Evolutionary conservation across 1,140 invertebrate species (phyloP).

Genomic region (Plutomurus gul): DNA sequence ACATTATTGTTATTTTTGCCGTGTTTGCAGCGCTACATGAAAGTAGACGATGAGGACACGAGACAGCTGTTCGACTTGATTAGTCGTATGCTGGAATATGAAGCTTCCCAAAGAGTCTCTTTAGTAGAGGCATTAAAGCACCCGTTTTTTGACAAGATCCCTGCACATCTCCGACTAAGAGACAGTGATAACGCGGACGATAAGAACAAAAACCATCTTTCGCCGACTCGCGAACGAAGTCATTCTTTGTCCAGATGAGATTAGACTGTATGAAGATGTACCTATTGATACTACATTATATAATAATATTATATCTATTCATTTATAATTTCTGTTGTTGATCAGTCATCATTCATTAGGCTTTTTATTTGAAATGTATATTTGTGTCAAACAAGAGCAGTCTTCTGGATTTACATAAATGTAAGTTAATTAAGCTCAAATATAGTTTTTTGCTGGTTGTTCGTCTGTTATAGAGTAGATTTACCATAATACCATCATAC

Average conservation of each 20-base stretch:
- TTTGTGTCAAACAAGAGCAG: not conserved
- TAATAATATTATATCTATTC: conserved; percentile 9
- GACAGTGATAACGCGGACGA: conserved; percentile 56
- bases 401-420: conserved; percentile 17
- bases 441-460: too few species aligned
- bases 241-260: conserved; percentile 64
- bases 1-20: not conserved
- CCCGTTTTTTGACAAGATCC: conserved; percentile 88
- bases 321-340: conserved; percentile 1
- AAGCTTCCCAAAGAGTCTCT: conserved; percentile 85
- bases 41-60: conserved; percentile 86
- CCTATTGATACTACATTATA: conserved; percentile 24
- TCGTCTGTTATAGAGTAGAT: too few species aligned
- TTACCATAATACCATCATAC: too few species aligned
- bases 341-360: conserved; percentile 14
- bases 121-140: conserved; percentile 87
- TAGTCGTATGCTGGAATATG: conserved; percentile 94
- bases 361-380: conserved; percentile 19
- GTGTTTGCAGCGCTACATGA: conserved; percentile 81
- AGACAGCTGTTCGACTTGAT: conserved; percentile 92
- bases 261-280: conserved; percentile 29
- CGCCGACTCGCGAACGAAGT: conserved; percentile 62
- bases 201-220: conserved; percentile 54
- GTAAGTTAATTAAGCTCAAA: too few species aligned
- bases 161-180: conserved; percentile 71